These are phyloP conservation scores for Pseudopipra pipra DNA, from an alignment of 2,113 vertebrate species.

Conservation along the genomic window DNA sequence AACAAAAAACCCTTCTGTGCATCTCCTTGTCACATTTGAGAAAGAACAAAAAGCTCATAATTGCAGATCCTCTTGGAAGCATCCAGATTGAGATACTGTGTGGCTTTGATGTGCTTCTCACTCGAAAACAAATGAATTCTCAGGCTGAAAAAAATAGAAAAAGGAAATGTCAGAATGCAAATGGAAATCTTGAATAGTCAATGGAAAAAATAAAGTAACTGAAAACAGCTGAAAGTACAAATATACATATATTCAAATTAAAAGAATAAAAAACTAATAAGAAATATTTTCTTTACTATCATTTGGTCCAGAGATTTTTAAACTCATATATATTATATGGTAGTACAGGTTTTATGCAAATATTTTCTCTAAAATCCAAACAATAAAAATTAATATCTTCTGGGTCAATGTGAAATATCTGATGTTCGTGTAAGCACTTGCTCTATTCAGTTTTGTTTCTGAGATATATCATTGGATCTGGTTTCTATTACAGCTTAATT, in stretches of 20 bases:
- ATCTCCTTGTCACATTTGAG: neutral
- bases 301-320: conserved; percentile 27
- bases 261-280: neutral
- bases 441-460: neutral
- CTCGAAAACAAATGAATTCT: neutral
- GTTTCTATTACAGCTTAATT: conserved; percentile 7
- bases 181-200: neutral
- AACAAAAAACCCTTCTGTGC: rapidly evolving
- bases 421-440: conserved; percentile 37
- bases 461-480: neutral
- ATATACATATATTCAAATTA: neutral
- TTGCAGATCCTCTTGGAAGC: neutral
- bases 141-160: neutral
- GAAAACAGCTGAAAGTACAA: neutral
- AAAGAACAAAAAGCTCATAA: neutral
- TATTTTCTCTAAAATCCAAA: conserved; percentile 9
- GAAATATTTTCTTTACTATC: neutral
- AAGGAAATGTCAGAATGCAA: neutral
- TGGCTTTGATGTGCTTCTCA: neutral
- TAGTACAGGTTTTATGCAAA: conserved; percentile 40
- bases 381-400: conserved; percentile 57
- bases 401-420: conserved; percentile 1
- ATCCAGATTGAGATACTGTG: neutral
- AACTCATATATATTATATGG: conserved; percentile 29
- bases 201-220: neutral